Conservation (phyloP, 2,888 invertebrate genomes). For the Crioceris asparagi region DNA sequence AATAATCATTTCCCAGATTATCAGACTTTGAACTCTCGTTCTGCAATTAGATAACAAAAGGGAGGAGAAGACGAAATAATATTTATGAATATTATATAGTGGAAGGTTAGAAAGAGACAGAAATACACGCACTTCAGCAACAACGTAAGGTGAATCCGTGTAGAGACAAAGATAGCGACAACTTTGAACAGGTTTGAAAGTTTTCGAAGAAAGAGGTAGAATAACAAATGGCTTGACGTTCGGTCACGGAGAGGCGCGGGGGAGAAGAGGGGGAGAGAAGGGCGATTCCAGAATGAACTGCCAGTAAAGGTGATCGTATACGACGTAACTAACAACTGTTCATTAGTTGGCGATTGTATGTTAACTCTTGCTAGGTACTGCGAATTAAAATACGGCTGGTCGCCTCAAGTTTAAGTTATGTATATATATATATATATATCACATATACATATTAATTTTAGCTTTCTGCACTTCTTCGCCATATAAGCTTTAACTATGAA, state of each 20-base stretch:
- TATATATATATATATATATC: too few species aligned
- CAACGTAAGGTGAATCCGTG: constrained; percentile 39
- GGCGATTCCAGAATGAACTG: constrained; percentile 20
- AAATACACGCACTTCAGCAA: constrained; percentile 25
- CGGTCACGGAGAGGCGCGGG: constrained; percentile 11
- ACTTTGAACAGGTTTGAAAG: constrained; percentile 37
- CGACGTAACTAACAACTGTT: neutral
- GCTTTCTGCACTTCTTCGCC: too few species aligned
- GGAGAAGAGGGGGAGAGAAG: constrained; percentile 15
- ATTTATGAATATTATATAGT: neutral
- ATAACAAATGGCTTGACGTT: constrained; percentile 28
- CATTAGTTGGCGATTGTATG: too few species aligned
- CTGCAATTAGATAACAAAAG: constrained; percentile 20
- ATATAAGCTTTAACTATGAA: too few species aligned
- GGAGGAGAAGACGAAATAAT: too few species aligned
- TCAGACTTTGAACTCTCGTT: constrained; percentile 25
- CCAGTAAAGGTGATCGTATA: constrained; percentile 4
- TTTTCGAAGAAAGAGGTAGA: constrained; percentile 34
- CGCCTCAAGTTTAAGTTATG: too few species aligned
- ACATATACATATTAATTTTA: too few species aligned
- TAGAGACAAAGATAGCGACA: constrained; percentile 34
- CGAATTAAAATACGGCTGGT: too few species aligned
- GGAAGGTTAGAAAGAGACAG: constrained; percentile 30
- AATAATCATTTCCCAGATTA: neutral
- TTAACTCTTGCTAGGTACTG: too few species aligned